A percentile compares a stretch with the other conserved stretches of the same genome.
phyloP scores from a whole-genome alignment of 2,797 vertebrate species.

The Gallinago solitaria region DNA sequence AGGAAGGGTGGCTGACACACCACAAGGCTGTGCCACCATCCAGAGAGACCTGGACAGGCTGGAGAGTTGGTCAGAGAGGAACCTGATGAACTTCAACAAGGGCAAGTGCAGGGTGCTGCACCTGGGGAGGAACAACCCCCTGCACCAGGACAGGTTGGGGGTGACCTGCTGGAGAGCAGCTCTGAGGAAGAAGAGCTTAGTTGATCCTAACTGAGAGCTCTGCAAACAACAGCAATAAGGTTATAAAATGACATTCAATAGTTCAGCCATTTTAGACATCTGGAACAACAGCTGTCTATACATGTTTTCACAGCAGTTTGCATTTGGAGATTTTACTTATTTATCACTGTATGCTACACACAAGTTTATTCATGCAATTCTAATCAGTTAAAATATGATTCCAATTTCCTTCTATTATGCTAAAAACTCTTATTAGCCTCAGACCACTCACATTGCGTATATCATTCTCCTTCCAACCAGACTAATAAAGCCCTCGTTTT shows the following conservation, averaged over 20 bases:
- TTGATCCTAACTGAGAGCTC: background rate
- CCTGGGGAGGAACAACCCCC: too few species aligned
- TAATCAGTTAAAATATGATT: background rate
- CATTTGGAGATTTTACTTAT: background rate
- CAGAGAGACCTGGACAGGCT: too few species aligned
- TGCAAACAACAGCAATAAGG: background rate
- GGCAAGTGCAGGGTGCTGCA: too few species aligned
- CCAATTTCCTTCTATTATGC: background rate
- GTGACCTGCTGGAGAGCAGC: too few species aligned
- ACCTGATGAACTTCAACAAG: too few species aligned
- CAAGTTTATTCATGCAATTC: background rate
- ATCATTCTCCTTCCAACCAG: background rate
- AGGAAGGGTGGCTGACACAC: too few species aligned
- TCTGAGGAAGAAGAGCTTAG: too few species aligned
- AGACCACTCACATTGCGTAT: rapidly evolving
- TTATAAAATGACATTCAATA: background rate
- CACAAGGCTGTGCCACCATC: too few species aligned
- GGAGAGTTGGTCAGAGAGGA: too few species aligned
- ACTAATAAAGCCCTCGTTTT: rapidly evolving
- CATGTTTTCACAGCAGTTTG: background rate
- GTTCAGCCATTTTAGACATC: background rate
- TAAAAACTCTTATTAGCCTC: background rate
- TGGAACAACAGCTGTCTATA: background rate
- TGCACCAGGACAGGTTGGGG: too few species aligned
- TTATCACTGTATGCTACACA: background rate